Base-by-base conservation (phyloP, 2,113 vertebrate genomes). In the Turdus rufiventris region DNA sequence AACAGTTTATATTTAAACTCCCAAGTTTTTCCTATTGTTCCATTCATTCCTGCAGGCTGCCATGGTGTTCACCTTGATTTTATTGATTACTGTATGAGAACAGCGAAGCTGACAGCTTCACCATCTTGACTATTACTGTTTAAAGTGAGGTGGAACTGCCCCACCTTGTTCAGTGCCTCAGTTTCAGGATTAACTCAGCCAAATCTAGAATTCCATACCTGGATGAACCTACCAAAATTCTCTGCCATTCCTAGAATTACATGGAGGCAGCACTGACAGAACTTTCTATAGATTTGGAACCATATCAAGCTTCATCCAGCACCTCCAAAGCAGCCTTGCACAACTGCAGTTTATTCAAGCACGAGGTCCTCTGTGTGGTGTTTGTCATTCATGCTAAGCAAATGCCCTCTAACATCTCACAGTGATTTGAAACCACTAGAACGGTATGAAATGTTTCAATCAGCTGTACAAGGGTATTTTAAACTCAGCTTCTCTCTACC, bases 361-460 rank as follows among this genome's bases (percentile, higher is more conserved):
- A 1, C 0, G 0, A 79, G 51, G 29, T 50, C 16, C 7, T 67
- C 65, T 71, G 33, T 43, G 19, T 70, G 23, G 1, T 19, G 75
- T 47, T 62, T 87, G 73, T 11, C 16, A 53, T 76, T 63, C 9
- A 6, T 57, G 40, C 63, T 57, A 11, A 67, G 58, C n/a, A 79
- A 60, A 73, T 26, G 13, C 19, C 10, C 10, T 73, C 28, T 34
- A 26, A 70, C 19, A 47, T 34, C 42, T 91, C 73, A 65, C 14
- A 33, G 4, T 61, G n/a, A 10, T 73, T 65, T 76, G 56, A 86
- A 90, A 72, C 11, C 29, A 67, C 34, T 3, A 0, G 10, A 26
- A 31, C 18, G 18, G 26, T 34, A 43, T 18, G 45, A 61, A 77
- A 25, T 31, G n/a, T 21, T 91, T 93, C 42, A 80, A 9, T 7